A percentile compares a stretch with the other conserved stretches of the same genome.
These are phyloP conservation scores for Rhamphomyia laevipes DNA, from an alignment of 2,888 invertebrate species.

Conservation along the genomic window DNA sequence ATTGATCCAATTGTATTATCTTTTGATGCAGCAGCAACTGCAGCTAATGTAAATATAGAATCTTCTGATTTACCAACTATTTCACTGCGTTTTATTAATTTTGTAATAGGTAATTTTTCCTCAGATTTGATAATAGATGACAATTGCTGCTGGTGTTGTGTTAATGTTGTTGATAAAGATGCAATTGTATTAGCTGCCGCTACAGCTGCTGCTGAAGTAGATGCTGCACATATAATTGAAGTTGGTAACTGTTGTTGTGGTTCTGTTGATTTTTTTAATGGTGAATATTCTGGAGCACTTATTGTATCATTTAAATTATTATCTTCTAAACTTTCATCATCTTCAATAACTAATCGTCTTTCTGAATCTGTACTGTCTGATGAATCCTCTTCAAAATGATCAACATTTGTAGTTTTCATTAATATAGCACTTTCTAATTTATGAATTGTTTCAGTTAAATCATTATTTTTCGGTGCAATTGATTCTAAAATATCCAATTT, in stretches of 20 bases:
- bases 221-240: conserved; percentile 14
- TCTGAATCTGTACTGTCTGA: conserved; percentile 54
- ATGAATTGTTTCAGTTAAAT: conserved; percentile 50
- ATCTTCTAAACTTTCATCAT: conserved; percentile 32
- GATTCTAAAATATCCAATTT: conserved; percentile 33
- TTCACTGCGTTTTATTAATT: no score
- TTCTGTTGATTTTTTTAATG: conserved; percentile 4
- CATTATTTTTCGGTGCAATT: conserved; percentile 42
- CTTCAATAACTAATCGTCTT: conserved; percentile 47
- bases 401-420: conserved; percentile 26
- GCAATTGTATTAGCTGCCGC: conserved; percentile 12
- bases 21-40: conserved; percentile 5
- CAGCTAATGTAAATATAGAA: conserved; percentile 1
- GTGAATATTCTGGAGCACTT: conserved; percentile 1
- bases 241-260: conserved; percentile 11
- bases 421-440: conserved; percentile 41
- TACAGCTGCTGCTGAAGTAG: conserved; percentile 20
- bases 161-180: not conserved
- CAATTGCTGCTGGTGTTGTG: not conserved
- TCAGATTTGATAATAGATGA: no score
- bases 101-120: no score
- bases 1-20: conserved; percentile 1
- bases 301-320: conserved; percentile 8
- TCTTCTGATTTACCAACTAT: conserved; percentile 1
- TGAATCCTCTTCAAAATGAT: conserved; percentile 43